Evolutionary conservation across 2,797 vertebrate genomes (phyloP), one percentile per base, ranked within the genome.

Genomic region (Danio tinwini): DNA sequence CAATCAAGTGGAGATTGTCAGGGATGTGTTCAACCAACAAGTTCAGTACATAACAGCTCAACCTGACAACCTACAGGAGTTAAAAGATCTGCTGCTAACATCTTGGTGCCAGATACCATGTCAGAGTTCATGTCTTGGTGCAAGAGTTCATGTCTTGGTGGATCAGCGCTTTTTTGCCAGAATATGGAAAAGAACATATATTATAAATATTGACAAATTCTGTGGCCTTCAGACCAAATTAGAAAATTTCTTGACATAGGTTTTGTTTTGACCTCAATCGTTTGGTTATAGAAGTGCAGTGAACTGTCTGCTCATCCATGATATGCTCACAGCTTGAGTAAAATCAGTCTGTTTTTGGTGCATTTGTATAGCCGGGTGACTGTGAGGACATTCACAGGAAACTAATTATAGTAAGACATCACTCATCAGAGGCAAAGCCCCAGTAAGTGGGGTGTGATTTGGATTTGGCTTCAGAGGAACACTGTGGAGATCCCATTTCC

Each of bases 391-490:
- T 59, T 44, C 16, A 40, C 63, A 78, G 65, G 37, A 59, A 42
- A 73, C 55, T 67, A 10, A 63, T 62, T 72, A 70, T 19, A 55
- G 16, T 5, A 6, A 71, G 5, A 62, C 45, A 75, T 67, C 78
- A 55, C 45, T 76, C 67, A 78, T 78, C 58, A 71, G 9, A 62
- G 17, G 17, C 56, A 62, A 77, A 59, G 44, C 73, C 53, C 53
- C 53, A 62, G 42, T 77, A 63, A 59, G 74, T 65, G 59, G 39
- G 78, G 64, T 16, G 9, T 87, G 82, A 88, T 85, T 82, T 89
- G 86, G 85, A 88, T 81, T 61, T 58, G 69, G 74, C 86, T 78
- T 85, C 81, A 82, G 67, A 83, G 82, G 76, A 81, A 75, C 85
- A 84, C 82, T 84, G 83, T 75, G 63, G 62, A 80, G 84, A 85